Evolutionary conservation across 2,888 invertebrate genomes (phyloP).

Genomic region (Apamea crenata): DNA sequence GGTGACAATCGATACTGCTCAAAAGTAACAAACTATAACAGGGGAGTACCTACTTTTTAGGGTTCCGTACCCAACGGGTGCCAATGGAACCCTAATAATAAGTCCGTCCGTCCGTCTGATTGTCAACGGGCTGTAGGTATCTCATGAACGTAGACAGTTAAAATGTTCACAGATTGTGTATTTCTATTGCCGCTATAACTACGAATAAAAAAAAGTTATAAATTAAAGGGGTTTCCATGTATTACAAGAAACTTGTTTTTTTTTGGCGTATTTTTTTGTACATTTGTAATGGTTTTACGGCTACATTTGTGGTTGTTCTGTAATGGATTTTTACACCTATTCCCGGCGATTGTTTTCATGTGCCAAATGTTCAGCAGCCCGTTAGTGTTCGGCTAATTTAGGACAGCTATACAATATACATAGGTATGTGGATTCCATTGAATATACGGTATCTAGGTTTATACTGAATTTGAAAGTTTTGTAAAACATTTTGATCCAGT

Average conservation of each 20-base stretch:
- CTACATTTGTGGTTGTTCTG: neutral
- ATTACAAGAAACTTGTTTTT: neutral
- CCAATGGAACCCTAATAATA: neutral
- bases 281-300: neutral
- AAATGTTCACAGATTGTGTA: too few species aligned
- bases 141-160: too few species aligned
- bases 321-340: neutral
- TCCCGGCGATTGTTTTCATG: slow-evolving; percentile 11
- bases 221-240: neutral
- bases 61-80: neutral
- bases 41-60: too few species aligned
- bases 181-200: too few species aligned
- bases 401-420: neutral
- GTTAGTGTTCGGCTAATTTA: neutral
- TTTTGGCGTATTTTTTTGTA: neutral
- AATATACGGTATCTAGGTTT: neutral
- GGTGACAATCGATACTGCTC: neutral
- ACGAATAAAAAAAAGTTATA: too few species aligned
- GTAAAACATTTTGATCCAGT: neutral
- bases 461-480: slow-evolving; percentile 1
- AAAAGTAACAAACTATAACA: neutral
- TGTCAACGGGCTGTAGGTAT: neutral
- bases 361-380: slow-evolving; percentile 15
- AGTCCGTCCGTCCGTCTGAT: too few species aligned
- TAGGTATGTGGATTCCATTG: neutral